phyloP scores from a whole-genome alignment of 2,797 vertebrate genomes.

The Cyprinella venusta region DNA sequence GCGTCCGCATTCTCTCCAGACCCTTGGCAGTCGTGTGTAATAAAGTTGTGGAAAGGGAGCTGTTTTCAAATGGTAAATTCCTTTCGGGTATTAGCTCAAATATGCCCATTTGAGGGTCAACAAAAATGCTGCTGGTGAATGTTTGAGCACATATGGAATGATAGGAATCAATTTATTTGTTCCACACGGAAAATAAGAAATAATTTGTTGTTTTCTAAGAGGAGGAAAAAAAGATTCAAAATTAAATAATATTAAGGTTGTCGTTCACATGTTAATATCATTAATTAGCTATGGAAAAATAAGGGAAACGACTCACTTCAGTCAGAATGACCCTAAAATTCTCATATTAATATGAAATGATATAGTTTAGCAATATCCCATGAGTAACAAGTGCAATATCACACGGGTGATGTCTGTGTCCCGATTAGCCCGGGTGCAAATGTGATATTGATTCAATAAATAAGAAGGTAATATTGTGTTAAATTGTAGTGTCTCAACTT shows the following conservation, averaged over 20 bases:
- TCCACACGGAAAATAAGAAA: not conserved
- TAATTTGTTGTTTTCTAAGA: not conserved
- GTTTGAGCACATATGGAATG: slow-evolving; percentile 1
- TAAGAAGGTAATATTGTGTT: not conserved
- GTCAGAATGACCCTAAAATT: not conserved
- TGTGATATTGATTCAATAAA: not conserved
- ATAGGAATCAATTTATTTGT: not conserved
- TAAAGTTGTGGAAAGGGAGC: slow-evolving; percentile 56
- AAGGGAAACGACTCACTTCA: not conserved
- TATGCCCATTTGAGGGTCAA: slow-evolving; percentile 54
- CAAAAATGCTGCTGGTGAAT: slow-evolving; percentile 33
- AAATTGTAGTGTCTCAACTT: not conserved
- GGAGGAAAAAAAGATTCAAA: not conserved
- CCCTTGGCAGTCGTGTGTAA: slow-evolving; percentile 52
- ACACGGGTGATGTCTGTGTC: not conserved
- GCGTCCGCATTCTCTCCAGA: slow-evolving; percentile 42
- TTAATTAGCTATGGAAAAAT: not conserved
- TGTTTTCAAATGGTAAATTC: slow-evolving; percentile 65
- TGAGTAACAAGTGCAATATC: too few relatives aligned
- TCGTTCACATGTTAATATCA: not conserved
- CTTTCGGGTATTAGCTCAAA: slow-evolving; percentile 63
- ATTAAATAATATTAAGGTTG: not conserved
- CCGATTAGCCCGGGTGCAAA: not conserved
- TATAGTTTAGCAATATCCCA: too few relatives aligned
- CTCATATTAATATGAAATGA: too few relatives aligned